Evolutionary conservation across 2,113 vertebrate genomes (phyloP), one percentile per base, ranked within the genome.

Genomic region (Reinhardtius hippoglossoides): DNA sequence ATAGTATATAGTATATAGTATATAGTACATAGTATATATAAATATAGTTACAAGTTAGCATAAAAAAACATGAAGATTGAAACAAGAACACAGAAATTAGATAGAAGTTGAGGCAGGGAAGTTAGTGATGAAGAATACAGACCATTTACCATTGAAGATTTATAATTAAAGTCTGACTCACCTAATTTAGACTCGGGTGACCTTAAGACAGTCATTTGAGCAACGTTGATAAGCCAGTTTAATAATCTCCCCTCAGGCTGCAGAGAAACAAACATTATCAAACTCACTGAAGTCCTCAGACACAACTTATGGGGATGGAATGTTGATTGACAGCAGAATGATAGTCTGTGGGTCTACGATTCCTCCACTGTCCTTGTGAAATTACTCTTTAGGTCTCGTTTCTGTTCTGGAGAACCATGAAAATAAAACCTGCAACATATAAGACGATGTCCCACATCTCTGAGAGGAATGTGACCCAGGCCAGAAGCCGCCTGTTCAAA

Each of bases 381-480:
- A 40, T 16, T 3, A 15, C 1, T 0, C 27, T 23, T 16, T 8
- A 4, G 12, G 1, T 13, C 2, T 27, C 20, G 8, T 55, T 59
- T 55, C 13, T 24, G 4, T 37, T 40, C 67, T 3, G n/a, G 8
- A 59, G 7, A 61, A 52, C 31, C 10, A 60, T 1, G 20, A 2
- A 37, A 12, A 64, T 52, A 16, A 44, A 58, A 1, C n/a, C 7
- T 2, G 15, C 10, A 5, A 66, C 16, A 26, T 24, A 4, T 3
- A 14, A 31, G 15, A 18, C 31, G 26, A 37, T 52, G 54, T 65
- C 35, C 66, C 58, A 65, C 57, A 40, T 68, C 27, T 2, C 40
- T n/a, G 56, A 26, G 35, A 59, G 23, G 15, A 80, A 83, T 80
- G 57, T 76, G 80, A 80, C 37, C 68, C 40, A 42, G 48, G 9